Evolutionary conservation across 2,888 invertebrate species (phyloP), one percentile per base, ranked within the genome.

Genomic region (Eupithecia tripunctaria): DNA sequence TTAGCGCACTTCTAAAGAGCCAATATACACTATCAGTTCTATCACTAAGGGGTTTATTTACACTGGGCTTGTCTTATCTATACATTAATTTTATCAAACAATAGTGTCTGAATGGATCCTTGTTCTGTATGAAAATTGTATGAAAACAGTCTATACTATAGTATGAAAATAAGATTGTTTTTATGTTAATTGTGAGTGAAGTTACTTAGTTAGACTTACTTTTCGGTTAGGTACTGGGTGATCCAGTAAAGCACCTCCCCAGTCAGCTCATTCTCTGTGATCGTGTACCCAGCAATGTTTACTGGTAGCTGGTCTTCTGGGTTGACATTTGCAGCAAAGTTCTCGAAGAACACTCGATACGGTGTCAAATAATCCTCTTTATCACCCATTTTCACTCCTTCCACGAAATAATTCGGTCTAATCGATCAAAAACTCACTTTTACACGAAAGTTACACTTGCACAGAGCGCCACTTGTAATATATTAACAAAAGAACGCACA

Each of bases 171-270:
- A 36, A 14, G 25, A 8, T 29, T 4, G 60, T n/a, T 14, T 60
- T 66, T 21, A 67, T 67, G 32, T 62, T 6, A 18, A 41, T 41
- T 18, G 15, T 18, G 36, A 38, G 47, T 51, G 18, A n/a, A n/a
- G 47, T 25, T 10, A 36, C 7, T 43, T 21, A 41, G 43, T 68
- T 59, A 29, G 18, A 95, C 96, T 96, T 93, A 97, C 97, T 96
- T 96, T 90, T 96, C 96, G 81, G 95, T 95, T 83, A 97, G 95
- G 92, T 97, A 97, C 88, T 97, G 97, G 71, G 96, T 95, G 67
- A 96, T 96, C 96, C 97, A 97, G 89, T 96, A 96, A 73, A 97
- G 95, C 77, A 97, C 96, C 88, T 97, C 97, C 65, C 97, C 97
- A 81, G 95, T 94, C 74, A 97, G 92, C 92, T 97, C 97, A 14